Evolutionary conservation across 2,888 invertebrate genomes (phyloP).

Genomic region (Nephrocerus scutellatus): DNA sequence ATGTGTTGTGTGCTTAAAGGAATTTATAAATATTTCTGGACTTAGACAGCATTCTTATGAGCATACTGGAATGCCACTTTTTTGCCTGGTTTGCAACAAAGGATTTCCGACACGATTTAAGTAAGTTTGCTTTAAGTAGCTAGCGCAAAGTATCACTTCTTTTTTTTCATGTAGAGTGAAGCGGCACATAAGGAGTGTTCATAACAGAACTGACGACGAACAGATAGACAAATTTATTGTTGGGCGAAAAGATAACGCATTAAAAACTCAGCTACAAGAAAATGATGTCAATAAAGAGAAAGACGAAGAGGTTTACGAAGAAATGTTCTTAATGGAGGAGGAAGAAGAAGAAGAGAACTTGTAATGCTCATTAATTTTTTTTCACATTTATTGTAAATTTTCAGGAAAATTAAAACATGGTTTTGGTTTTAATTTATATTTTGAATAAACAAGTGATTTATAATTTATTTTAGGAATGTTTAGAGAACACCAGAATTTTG

Average conservation of each 20-base stretch:
- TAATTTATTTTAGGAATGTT: too few species aligned
- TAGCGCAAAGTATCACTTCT: not conserved
- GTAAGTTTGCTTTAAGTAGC: slow-evolving; percentile 12
- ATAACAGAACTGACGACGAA: slow-evolving; percentile 8
- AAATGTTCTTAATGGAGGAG: slow-evolving; percentile 11
- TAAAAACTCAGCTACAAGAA: too few species aligned
- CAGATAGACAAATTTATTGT: too few species aligned
- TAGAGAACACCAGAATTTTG: too few species aligned
- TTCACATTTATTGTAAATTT: too few species aligned
- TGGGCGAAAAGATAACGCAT: too few species aligned
- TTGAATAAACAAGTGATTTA: too few species aligned
- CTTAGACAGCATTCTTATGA: slow-evolving; percentile 24
- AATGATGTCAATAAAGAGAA: not conserved
- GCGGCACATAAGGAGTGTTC: slow-evolving; percentile 16
- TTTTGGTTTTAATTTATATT: too few species aligned
- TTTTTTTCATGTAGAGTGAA: slow-evolving; percentile 10
- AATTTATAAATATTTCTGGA: slow-evolving; percentile 24
- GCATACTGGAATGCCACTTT: slow-evolving; percentile 25
- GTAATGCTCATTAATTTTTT: too few species aligned
- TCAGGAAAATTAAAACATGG: too few species aligned
- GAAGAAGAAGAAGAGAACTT: slow-evolving; percentile 8
- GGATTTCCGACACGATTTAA: slow-evolving; percentile 26
- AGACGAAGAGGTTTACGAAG: not conserved
- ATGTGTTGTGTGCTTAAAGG: slow-evolving; percentile 22
- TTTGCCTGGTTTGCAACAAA: slow-evolving; percentile 22